Conservation (phyloP, 2,888 invertebrate genomes). For the Netelia melanura region DNA sequence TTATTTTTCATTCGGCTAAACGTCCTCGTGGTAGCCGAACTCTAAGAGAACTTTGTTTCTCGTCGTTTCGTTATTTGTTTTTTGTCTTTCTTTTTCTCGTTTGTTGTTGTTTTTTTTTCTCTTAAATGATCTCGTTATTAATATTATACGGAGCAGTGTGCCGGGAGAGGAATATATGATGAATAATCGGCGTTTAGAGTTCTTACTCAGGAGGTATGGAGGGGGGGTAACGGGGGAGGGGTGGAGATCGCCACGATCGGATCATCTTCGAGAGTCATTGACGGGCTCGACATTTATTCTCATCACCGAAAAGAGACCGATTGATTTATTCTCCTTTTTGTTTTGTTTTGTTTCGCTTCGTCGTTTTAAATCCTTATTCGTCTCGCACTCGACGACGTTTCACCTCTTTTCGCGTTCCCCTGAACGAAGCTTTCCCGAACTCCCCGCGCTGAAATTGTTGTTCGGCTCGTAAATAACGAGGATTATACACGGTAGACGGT, state of each 20-base stretch:
- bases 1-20: constrained; percentile 39
- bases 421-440: background rate
- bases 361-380: background rate
- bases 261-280: constrained; percentile 28
- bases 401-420: background rate
- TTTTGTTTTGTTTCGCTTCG: too few species aligned
- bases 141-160: constrained; percentile 55
- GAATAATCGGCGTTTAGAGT: constrained; percentile 46
- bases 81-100: constrained; percentile 47
- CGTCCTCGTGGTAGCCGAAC: constrained; percentile 33
- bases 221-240: background rate
- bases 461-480: constrained; percentile 31
- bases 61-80: constrained; percentile 3
- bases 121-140: constrained; percentile 40
- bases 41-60: constrained; percentile 37
- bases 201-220: constrained; percentile 52
- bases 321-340: constrained; percentile 31
- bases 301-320: constrained; percentile 22
- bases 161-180: constrained; percentile 53
- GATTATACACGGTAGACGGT: constrained; percentile 5
- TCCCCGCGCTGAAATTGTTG: background rate
- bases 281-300: background rate
- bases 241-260: background rate
- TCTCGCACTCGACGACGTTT: constrained; percentile 39
- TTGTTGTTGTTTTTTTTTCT: constrained; percentile 57